Evolutionary conservation across 2,888 invertebrate genomes (phyloP).

Genomic region (Miltochrista miniata): DNA sequence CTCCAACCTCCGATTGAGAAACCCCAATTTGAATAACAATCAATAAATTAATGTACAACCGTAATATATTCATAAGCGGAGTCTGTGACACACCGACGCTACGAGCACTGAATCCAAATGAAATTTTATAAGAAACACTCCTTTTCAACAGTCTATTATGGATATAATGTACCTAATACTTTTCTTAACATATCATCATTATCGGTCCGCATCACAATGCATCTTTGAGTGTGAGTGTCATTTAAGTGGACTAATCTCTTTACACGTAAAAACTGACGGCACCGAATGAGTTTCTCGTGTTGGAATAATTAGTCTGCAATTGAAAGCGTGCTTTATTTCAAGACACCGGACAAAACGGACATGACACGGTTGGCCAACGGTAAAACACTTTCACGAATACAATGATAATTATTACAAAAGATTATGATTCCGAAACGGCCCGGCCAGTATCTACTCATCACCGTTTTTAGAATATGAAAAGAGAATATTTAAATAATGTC

Average conservation of each 20-base stretch:
- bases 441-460: constrained; percentile 34
- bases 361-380: constrained; percentile 78
- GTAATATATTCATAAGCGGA: constrained; percentile 79
- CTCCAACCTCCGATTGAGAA: constrained; percentile 81
- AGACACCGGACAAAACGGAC: constrained; percentile 75
- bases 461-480: constrained; percentile 58
- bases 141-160: constrained; percentile 74
- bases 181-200: constrained; percentile 80
- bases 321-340: constrained; percentile 82
- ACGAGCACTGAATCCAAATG: constrained; percentile 79
- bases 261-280: constrained; percentile 77
- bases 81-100: constrained; percentile 65
- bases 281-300: constrained; percentile 82
- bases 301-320: constrained; percentile 83
- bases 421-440: constrained; percentile 60
- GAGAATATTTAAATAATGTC: constrained; percentile 50
- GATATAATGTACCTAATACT: constrained; percentile 74
- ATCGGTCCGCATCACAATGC: constrained; percentile 72
- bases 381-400: constrained; percentile 80
- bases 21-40: constrained; percentile 82
- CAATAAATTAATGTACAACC: constrained; percentile 81
- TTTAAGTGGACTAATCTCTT: constrained; percentile 81
- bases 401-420: constrained; percentile 71
- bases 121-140: constrained; percentile 77
- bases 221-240: constrained; percentile 67